Evolutionary conservation across 2,113 vertebrate genomes (phyloP), one percentile per base, ranked within the genome.

Genomic region (Ramphastos sulfuratus): DNA sequence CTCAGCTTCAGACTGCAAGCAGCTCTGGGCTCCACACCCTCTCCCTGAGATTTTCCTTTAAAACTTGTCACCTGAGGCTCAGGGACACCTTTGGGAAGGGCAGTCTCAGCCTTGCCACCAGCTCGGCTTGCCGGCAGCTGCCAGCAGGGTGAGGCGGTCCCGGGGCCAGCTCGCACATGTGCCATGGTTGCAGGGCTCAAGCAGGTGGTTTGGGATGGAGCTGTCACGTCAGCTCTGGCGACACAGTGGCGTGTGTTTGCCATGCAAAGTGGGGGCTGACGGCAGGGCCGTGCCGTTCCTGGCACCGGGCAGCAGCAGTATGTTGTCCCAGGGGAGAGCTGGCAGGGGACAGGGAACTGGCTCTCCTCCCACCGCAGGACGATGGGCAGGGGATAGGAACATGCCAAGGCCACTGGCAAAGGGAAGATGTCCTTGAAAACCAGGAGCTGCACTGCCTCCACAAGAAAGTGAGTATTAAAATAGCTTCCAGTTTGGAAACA

Each of bases 191-290:
- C 42, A 56, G 59, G 35, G 21, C 11, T 48, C 1, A 0, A 76
- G 86, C 91, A 89, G 91, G 78, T 89, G 92, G 85, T 82, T 88
- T 3, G 33, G 78, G 91, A 59, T 52, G 74, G 50, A 91, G 14
- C 56, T 92, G 94, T 64, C 89, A 72, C 0, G 0, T 6, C 0
- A 0, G 25, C 30, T 54, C 18, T 61, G 2, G 9, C 52, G 66
- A 55, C 35, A 35, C 10, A 76, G 82, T 79, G 77, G 50, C 67
- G 9, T 74, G 52, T 46, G 54, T 58, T 82, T 86, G 92, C 66
- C 66, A 13, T 19, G 44, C 0, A 0, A 56, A 44, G 28, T 1
- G n/a, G 74, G 15, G 55, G 46, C 52, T 92, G 7, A 15, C 3
- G 3, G 28, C 18, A 17, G 69, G 54, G 31, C 39, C 3, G 4